These are phyloP conservation scores for Chironomus tepperi DNA, from an alignment of 1,140 invertebrate genomes.

Conservation along the genomic window DNA sequence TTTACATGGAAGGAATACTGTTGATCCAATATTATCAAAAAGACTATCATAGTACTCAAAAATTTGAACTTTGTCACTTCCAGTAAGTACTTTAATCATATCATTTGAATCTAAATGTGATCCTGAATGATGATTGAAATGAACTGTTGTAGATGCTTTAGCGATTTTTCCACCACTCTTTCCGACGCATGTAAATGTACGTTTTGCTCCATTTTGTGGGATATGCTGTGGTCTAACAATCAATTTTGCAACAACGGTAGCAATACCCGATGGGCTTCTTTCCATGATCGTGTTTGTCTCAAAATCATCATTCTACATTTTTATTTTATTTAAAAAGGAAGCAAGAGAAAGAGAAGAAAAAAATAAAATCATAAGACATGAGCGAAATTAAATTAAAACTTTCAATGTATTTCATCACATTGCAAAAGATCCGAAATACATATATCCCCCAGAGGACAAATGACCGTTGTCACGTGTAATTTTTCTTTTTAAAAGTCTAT, in stretches of 20 bases:
- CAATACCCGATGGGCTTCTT: slow-evolving; percentile 45
- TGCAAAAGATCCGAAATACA: not conserved
- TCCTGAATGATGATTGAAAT: not conserved
- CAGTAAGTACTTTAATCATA: slow-evolving; percentile 33
- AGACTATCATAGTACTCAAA: slow-evolving; percentile 44
- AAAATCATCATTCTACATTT: slow-evolving; percentile 35
- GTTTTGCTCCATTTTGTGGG: slow-evolving; percentile 30
- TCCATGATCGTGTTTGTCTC: slow-evolving; percentile 47
- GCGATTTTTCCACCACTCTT: slow-evolving; percentile 49
- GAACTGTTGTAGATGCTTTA: slow-evolving; percentile 37
- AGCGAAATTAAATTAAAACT: too few species aligned
- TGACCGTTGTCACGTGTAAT: not conserved
- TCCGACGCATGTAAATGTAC: slow-evolving; percentile 60
- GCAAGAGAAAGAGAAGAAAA: too few species aligned
- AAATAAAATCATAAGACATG: slow-evolving; percentile 19
- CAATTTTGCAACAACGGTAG: slow-evolving; percentile 53
- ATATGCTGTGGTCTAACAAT: slow-evolving; percentile 37
- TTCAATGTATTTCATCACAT: not conserved
- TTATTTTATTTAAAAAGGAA: slow-evolving; percentile 20
- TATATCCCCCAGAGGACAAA: not conserved
- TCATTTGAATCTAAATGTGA: not conserved
- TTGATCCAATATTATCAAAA: slow-evolving; percentile 50
- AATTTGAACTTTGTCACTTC: slow-evolving; percentile 45
- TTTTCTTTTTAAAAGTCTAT: not conserved
- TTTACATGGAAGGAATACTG: slow-evolving; percentile 60